phyloP scores from a whole-genome alignment of 2,113 vertebrate species.

The Chaenocephalus aceratus region DNA sequence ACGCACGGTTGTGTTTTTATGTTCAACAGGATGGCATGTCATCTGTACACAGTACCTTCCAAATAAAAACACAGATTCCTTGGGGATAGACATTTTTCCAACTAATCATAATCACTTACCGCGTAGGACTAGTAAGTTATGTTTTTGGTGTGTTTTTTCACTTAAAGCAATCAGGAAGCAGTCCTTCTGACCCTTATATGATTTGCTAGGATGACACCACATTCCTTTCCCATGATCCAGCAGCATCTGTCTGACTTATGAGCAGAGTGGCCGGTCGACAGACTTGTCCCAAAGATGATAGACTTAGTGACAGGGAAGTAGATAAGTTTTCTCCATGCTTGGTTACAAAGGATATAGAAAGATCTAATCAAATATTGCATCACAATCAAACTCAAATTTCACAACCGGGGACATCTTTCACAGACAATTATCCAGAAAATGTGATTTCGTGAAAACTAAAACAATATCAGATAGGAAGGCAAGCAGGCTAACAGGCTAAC shows the following conservation, averaged over 20 bases:
- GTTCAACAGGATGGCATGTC: background rate
- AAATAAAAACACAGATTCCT: background rate
- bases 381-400: too few relatives aligned
- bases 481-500: background rate
- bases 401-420: too few relatives aligned
- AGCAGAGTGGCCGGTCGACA: conserved; percentile 22
- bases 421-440: background rate
- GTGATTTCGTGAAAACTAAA: background rate
- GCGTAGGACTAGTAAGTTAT: background rate
- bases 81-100: background rate
- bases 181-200: conserved; percentile 41
- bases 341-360: too few relatives aligned
- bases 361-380: too few relatives aligned
- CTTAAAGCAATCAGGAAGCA: conserved; percentile 60
- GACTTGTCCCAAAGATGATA: background rate
- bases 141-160: conserved; percentile 17
- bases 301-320: background rate
- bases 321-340: background rate
- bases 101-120: background rate
- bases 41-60: background rate
- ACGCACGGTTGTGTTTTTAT: conserved; percentile 6
- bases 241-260: conserved; percentile 15
- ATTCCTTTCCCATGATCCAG: conserved; percentile 69
- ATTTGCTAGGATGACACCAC: conserved; percentile 36
- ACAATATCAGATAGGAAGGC: background rate